Conservation (phyloP, 2,113 vertebrate species). For the Brachypodius melanocephalos region DNA sequence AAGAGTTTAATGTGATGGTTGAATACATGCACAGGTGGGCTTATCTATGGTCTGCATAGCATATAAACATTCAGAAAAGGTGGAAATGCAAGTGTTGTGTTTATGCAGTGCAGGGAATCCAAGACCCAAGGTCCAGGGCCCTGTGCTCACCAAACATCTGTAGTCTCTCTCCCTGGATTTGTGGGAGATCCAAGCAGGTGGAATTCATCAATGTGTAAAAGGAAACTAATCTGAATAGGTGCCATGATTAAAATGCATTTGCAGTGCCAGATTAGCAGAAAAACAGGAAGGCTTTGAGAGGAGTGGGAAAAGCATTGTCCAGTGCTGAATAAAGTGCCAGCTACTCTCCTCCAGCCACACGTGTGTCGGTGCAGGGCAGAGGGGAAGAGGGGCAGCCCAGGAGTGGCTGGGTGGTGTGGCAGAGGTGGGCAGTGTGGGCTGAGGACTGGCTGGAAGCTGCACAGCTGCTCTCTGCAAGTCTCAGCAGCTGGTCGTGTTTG, state of each 20-base stretch:
- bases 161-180: not conserved
- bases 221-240: conserved; percentile 48
- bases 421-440: fast-evolving
- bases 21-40: not conserved
- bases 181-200: conserved; percentile 40
- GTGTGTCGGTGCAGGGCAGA: not conserved
- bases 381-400: not conserved
- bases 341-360: not conserved
- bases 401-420: fast-evolving
- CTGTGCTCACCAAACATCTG: not conserved
- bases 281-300: conserved; percentile 50
- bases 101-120: not conserved
- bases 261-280: conserved; percentile 38
- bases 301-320: conserved; percentile 24
- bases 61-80: not conserved
- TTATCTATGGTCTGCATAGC: not conserved
- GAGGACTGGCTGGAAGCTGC: fast-evolving
- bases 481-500: not conserved
- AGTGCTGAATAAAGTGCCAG: not conserved
- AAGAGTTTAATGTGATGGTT: not conserved
- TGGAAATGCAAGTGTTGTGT: not conserved
- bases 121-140: not conserved
- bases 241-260: conserved; percentile 36
- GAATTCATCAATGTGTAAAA: not conserved
- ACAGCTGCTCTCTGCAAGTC: fast-evolving